These are phyloP conservation scores for Amazona vittata DNA, from an alignment of 2,113 vertebrate genomes.

Conservation along the genomic window DNA sequence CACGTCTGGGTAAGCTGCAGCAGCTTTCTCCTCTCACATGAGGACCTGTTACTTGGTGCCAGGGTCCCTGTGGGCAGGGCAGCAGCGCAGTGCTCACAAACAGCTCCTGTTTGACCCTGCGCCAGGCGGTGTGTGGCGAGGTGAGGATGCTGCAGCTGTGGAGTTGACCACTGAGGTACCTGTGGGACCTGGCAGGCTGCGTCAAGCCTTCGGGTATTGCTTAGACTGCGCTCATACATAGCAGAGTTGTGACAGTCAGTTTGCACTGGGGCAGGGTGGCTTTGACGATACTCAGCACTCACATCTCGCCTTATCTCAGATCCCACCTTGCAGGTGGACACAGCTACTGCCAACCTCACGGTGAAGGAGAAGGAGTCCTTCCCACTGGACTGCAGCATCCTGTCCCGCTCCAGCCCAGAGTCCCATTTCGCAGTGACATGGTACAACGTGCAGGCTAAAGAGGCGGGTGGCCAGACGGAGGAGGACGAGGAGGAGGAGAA, in stretches of 20 bases:
- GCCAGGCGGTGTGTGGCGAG: rapidly evolving
- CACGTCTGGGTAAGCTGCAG: neutral
- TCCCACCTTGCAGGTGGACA: constrained; percentile 88
- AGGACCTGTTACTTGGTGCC: rapidly evolving
- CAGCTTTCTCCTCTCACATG: rapidly evolving
- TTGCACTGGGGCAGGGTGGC: neutral
- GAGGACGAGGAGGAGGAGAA: constrained; percentile 7
- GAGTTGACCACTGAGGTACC: neutral
- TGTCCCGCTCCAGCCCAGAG: constrained; percentile 87
- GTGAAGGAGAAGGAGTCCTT: constrained; percentile 85
- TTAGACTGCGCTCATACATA: rapidly evolving
- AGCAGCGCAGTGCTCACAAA: neutral
- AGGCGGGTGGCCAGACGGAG: neutral
- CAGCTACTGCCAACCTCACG: constrained; percentile 84
- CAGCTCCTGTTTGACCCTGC: neutral
- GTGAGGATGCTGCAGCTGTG: neutral
- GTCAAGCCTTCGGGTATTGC: neutral
- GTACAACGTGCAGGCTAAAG: constrained; percentile 82
- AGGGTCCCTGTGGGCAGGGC: neutral
- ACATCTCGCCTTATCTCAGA: constrained; percentile 71
- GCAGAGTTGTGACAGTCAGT: rapidly evolving
- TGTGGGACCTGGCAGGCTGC: neutral
- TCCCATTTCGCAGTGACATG: constrained; percentile 94
- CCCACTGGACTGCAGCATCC: constrained; percentile 88
- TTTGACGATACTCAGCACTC: rapidly evolving